Conservation (phyloP, 2,797 vertebrate species). For the Rhadinocentrus ornatus region DNA sequence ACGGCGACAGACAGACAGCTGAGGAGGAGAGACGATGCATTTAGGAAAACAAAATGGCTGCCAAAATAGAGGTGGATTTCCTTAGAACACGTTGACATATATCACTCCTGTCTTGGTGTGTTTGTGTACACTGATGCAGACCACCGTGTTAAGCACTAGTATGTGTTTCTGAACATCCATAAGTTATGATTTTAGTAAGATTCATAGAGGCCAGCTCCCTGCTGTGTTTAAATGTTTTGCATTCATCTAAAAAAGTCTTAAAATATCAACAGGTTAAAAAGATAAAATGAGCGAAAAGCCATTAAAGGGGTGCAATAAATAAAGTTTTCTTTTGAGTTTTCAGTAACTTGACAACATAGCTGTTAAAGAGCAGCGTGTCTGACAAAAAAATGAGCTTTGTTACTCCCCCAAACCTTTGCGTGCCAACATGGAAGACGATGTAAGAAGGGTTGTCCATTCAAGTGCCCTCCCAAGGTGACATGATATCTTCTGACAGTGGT, state of each 20-base stretch:
- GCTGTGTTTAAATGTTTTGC: slow-evolving; percentile 40
- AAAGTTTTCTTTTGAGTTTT: slow-evolving; percentile 3
- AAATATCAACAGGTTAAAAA: slow-evolving; percentile 64
- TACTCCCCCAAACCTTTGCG: slow-evolving; percentile 16
- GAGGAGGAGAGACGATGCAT: slow-evolving; percentile 72
- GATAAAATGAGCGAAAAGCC: slow-evolving; percentile 44
- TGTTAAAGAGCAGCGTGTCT: slow-evolving; percentile 25
- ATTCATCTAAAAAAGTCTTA: slow-evolving; percentile 38
- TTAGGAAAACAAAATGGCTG: slow-evolving; percentile 82
- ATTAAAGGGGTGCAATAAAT: slow-evolving; percentile 42
- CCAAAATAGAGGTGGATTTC: slow-evolving; percentile 68
- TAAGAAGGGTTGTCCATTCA: slow-evolving; percentile 54
- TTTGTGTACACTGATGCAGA: slow-evolving; percentile 30
- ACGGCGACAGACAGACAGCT: slow-evolving; percentile 77
- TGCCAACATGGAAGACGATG: slow-evolving; percentile 43
- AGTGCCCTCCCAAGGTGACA: slow-evolving; percentile 56
- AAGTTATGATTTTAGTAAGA: slow-evolving; percentile 27
- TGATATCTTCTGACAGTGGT: slow-evolving; percentile 73
- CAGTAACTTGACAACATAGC: slow-evolving; percentile 9
- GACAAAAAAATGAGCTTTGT: slow-evolving; percentile 22
- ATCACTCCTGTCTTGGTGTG: slow-evolving; percentile 45
- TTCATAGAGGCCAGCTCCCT: slow-evolving; percentile 34
- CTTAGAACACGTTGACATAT: slow-evolving; percentile 53
- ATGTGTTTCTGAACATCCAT: slow-evolving; percentile 22
- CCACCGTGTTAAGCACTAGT: slow-evolving; percentile 15